phyloP scores from a whole-genome alignment of 2,113 vertebrate genomes.

The Lota lota region DNA sequence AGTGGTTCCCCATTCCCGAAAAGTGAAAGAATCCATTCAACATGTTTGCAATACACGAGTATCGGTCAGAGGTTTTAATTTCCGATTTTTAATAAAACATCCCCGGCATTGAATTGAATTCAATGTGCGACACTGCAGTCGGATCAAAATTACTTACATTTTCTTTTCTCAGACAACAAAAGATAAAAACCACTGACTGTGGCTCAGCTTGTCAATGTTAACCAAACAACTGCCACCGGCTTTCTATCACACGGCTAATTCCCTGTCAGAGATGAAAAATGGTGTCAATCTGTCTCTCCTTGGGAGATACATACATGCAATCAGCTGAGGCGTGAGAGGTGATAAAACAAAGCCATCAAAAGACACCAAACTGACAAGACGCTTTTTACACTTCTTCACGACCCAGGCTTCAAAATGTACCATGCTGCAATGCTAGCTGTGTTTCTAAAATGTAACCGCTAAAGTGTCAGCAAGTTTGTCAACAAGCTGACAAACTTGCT shows the following conservation, averaged over 20 bases:
- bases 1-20: too few relatives aligned
- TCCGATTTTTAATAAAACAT: background rate
- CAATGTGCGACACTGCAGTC: too few relatives aligned
- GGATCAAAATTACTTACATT: too few relatives aligned
- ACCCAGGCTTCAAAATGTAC: too few relatives aligned
- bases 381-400: too few relatives aligned
- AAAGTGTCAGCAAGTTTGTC: too few relatives aligned
- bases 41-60: too few relatives aligned
- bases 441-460: too few relatives aligned
- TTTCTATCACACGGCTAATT: conserved; percentile 38
- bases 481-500: too few relatives aligned
- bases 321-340: conserved; percentile 32
- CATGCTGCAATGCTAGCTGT: too few relatives aligned
- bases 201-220: conserved; percentile 23
- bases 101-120: too few relatives aligned
- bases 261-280: conserved; percentile 34
- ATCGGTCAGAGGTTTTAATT: background rate
- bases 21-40: too few relatives aligned
- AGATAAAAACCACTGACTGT: background rate
- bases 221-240: conserved; percentile 2
- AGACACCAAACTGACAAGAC: background rate
- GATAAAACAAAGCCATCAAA: conserved; percentile 24
- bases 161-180: background rate
- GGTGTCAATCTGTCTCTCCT: conserved; percentile 33
- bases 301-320: background rate